Evolutionary conservation across 2,888 invertebrate species (phyloP), one percentile per base, ranked within the genome.

Genomic region (Odontomyia ornata): DNA sequence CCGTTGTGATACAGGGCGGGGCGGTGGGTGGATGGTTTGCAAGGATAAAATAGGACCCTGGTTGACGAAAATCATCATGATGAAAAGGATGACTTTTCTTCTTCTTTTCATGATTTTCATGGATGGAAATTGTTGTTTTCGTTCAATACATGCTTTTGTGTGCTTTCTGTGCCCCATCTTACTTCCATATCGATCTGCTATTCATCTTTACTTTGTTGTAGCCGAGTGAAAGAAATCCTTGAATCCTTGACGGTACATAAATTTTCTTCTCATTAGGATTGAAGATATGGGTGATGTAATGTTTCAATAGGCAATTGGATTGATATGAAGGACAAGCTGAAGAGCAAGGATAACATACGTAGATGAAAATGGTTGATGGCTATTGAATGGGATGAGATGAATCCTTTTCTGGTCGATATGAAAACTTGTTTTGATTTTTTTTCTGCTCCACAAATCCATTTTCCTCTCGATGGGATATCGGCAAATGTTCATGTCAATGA

Each of bases 241-340:
- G 21, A n/a, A 30, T 73, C 43, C 43, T 73, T 57, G 73, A 73
- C 60, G 73, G 60, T 73, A 73, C 73, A 73, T 73, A 73, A 73
- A 73, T 73, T 73, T 73, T 73, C 60, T 36, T 73, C 73, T 73
- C 73, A 73, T 73, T 73, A 73, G 73, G 60, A 73, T 73, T 73
- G 73, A 73, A 73, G 73, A 57, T 73, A 73, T 73, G 73, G 73
- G 43, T 73, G 73, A 73, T 36, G 73, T 73, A 73, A 73, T 57
- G 73, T 73, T 73, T 60, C 73, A 73, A 73, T 73, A 57, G 73
- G 57, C 73, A 73, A 73, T 73, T 43, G 57, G 73, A 73, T 73
- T 73, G 73, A 73, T 73, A 60, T 36, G 73, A 73, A 57, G 30
- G 57, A 72, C 56, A 18, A 52, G 56, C 28, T 27, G 28, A n/a